Conservation (phyloP, 2,888 invertebrate species). For the Drosophila paranaensis region DNA sequence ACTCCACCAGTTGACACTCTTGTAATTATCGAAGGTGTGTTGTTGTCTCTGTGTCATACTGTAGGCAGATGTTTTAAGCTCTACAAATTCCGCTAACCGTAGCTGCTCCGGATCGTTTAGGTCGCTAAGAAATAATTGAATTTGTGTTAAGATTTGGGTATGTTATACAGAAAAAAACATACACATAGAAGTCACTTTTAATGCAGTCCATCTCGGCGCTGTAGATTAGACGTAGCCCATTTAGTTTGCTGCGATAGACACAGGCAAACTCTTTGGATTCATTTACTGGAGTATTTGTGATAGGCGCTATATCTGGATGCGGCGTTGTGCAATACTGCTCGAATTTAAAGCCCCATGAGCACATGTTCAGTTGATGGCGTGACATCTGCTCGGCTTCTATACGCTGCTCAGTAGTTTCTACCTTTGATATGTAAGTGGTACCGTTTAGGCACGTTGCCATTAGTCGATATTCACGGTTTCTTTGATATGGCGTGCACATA, state of each 20-base stretch:
- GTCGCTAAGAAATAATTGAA: constrained; percentile 30
- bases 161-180: not conserved
- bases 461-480: constrained; percentile 17
- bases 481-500: constrained; percentile 60
- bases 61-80: constrained; percentile 50
- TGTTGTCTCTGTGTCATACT: constrained; percentile 15
- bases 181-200: constrained; percentile 43
- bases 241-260: constrained; percentile 37
- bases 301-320: constrained; percentile 35
- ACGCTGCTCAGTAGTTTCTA: constrained; percentile 27
- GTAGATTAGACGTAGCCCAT: constrained; percentile 46
- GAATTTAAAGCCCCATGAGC: constrained; percentile 73
- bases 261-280: constrained; percentile 54
- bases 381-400: constrained; percentile 11
- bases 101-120: constrained; percentile 35
- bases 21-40: constrained; percentile 35
- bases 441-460: constrained; percentile 53
- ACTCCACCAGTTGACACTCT: constrained; percentile 64
- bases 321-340: constrained; percentile 55
- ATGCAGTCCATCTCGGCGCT: constrained; percentile 68
- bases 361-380: constrained; percentile 36
- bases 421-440: constrained; percentile 53
- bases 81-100: constrained; percentile 44
- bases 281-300: constrained; percentile 50
- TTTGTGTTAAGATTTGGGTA: not conserved